phyloP scores from a whole-genome alignment of 2,797 vertebrate species.

The Chaenodraco wilsoni region DNA sequence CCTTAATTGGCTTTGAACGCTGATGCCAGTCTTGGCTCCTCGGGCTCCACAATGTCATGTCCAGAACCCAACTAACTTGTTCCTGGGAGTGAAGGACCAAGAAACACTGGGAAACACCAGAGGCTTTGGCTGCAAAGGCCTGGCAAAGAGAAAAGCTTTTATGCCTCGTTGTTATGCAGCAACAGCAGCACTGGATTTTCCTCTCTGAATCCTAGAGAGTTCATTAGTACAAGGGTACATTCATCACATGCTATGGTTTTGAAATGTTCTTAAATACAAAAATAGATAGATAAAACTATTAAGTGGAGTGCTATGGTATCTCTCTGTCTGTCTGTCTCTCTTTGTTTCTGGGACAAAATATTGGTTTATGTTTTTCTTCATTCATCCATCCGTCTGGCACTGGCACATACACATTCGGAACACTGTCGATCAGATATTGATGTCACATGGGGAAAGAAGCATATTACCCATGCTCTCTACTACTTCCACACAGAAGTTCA shows the following conservation, averaged over 20 bases:
- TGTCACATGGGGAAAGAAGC: slow-evolving; percentile 14
- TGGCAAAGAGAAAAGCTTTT: slow-evolving; percentile 15
- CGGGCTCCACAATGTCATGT: not conserved
- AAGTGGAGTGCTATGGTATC: not conserved
- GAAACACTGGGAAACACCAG: slow-evolving; percentile 5
- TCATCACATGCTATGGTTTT: slow-evolving; percentile 1
- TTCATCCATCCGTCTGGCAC: slow-evolving; percentile 34
- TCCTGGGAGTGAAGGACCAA: slow-evolving; percentile 17
- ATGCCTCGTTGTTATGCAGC: slow-evolving; percentile 1
- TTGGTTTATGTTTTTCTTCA: slow-evolving; percentile 7
- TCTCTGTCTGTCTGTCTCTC: slow-evolving; percentile 2
- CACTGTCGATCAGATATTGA: slow-evolving; percentile 31
- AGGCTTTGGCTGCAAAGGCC: slow-evolving; percentile 23
- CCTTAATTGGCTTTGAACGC: slow-evolving; percentile 11
- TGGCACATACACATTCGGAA: slow-evolving; percentile 14
- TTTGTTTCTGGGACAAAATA: slow-evolving; percentile 20
- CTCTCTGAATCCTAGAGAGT: slow-evolving; percentile 6
- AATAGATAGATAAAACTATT: not conserved
- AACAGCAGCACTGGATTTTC: slow-evolving; percentile 8
- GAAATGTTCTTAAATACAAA: not conserved
- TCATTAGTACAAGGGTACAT: slow-evolving; percentile 1
- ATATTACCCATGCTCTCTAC: not conserved
- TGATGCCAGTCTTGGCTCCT: slow-evolving; percentile 11
- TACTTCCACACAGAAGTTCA: not conserved
- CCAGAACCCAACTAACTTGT: slow-evolving; percentile 5